Evolutionary conservation across 1,140 invertebrate species (phyloP).

Genomic region (Dolichoris vasculosae): DNA sequence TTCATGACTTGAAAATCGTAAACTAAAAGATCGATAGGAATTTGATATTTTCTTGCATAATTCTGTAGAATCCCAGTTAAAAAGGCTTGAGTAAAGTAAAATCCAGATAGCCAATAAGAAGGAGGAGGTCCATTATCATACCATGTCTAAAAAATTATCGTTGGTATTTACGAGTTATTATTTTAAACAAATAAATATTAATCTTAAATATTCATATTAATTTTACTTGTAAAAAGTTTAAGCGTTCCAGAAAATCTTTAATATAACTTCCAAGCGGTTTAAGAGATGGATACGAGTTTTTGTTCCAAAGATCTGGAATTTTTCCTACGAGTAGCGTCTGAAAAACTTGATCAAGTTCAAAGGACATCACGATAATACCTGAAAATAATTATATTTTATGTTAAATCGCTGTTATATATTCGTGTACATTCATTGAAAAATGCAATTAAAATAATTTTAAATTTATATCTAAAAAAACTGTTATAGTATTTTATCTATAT

Average conservation of each 20-base stretch:
- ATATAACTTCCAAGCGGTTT: constrained; percentile 94
- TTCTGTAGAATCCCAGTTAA: constrained; percentile 95
- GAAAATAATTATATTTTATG: constrained; percentile 21
- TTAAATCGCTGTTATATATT: too few relatives aligned
- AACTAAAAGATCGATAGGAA: constrained; percentile 91
- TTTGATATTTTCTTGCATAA: constrained; percentile 91
- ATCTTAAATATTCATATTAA: neutral
- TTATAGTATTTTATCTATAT: too few relatives aligned
- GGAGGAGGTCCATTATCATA: constrained; percentile 85
- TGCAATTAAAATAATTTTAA: neutral
- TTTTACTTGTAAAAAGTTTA: constrained; percentile 85
- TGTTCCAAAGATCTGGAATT: constrained; percentile 89
- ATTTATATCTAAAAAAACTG: neutral
- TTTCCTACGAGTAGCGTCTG: constrained; percentile 87
- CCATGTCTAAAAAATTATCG: constrained; percentile 81
- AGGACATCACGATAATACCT: constrained; percentile 89
- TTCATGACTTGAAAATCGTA: constrained; percentile 84
- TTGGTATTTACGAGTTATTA: neutral
- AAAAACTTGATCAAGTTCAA: constrained; percentile 90
- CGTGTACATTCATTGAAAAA: neutral
- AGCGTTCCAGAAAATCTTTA: constrained; percentile 87
- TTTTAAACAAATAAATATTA: neutral
- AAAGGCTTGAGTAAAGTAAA: constrained; percentile 97
- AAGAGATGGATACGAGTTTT: constrained; percentile 92
- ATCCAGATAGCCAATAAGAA: constrained; percentile 94